Percentiles rank a stretch among this genome's conserved stretches.
Evolutionary conservation across 2,888 invertebrate genomes (phyloP).

Genomic region (Heliconius sara): DNA sequence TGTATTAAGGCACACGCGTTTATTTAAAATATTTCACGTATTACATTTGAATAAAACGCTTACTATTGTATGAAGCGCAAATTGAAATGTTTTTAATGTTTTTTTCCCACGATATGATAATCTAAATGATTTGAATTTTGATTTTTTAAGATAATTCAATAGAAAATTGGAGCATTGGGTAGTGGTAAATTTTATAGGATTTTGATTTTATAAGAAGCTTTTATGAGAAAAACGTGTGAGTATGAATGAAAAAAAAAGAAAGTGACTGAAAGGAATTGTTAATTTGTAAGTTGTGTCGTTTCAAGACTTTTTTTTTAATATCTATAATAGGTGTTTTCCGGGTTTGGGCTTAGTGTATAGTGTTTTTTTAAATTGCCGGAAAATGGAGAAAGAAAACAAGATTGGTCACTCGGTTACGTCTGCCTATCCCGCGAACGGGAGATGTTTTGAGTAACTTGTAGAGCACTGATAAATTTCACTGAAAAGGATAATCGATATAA

Average conservation of each 20-base stretch:
- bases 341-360: background rate
- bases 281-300: too few relatives aligned
- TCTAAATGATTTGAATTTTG: constrained; percentile 14
- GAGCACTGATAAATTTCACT: constrained; percentile 12
- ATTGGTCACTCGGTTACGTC: background rate
- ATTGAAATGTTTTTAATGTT: constrained; percentile 13
- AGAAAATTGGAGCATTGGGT: background rate
- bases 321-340: too few relatives aligned
- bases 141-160: background rate
- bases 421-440: too few relatives aligned
- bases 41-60: constrained; percentile 5
- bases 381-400: background rate
- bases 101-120: constrained; percentile 15
- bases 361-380: background rate
- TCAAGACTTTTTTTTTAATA: too few relatives aligned
- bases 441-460: background rate
- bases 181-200: background rate
- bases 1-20: background rate
- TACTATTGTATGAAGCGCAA: constrained; percentile 13
- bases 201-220: background rate
- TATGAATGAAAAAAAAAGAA: too few relatives aligned
- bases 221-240: background rate
- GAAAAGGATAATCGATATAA: constrained; percentile 24
- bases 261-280: too few relatives aligned
- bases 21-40: background rate